Conservation (phyloP, 2,797 vertebrate genomes). For the Eulemur albifrons region DNA sequence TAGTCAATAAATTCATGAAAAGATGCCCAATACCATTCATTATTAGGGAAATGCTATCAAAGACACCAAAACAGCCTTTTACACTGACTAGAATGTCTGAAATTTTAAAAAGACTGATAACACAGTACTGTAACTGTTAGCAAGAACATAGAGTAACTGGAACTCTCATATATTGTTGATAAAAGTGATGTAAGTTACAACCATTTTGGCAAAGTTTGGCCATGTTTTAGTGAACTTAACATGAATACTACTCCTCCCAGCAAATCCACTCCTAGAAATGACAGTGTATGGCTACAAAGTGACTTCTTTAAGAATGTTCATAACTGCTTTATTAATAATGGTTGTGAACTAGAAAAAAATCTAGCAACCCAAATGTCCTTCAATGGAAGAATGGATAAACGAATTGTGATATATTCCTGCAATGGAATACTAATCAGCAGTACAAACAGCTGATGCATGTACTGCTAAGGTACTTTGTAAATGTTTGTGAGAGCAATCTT, state of each 20-base stretch:
- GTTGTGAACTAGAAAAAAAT: neutral
- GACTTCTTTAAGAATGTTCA: neutral
- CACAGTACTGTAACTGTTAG: neutral
- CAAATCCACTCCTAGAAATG: neutral
- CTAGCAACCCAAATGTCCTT: neutral
- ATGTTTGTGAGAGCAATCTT: too few species aligned
- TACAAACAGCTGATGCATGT: too few species aligned
- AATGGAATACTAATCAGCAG: neutral
- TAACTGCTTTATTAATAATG: neutral
- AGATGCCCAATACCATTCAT: neutral
- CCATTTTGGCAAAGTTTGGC: neutral
- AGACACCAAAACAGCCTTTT: neutral
- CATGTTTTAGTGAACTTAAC: neutral
- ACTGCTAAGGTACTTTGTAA: neutral
- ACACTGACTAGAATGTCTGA: neutral
- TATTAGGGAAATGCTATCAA: neutral
- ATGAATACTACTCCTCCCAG: neutral
- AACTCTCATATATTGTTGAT: neutral
- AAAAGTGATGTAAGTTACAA: neutral
- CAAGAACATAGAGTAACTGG: neutral
- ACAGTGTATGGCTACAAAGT: neutral
- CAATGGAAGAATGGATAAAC: neutral
- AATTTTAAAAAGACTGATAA: neutral
- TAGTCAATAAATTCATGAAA: neutral
- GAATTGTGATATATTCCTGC: neutral